Evolutionary conservation across 2,888 invertebrate genomes (phyloP), one percentile per base, ranked within the genome.

Genomic region (Drosophila stalkeri): DNA sequence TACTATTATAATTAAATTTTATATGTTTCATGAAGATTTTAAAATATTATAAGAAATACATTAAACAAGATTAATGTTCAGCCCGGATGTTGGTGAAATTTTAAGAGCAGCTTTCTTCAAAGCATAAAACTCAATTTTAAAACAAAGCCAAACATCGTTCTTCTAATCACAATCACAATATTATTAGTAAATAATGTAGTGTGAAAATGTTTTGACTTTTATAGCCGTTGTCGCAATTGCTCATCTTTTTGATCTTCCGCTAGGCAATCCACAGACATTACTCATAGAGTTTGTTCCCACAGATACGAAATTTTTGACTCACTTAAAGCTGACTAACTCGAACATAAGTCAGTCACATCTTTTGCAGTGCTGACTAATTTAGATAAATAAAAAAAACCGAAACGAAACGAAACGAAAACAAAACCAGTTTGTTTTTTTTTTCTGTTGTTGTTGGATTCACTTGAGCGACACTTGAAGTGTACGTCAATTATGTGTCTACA

Each of bases 301-400:
- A 54, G 37, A 33, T 18, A 33, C 33, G 31, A 33, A 44, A 33
- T n/a, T 44, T 77, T 77, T 70, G 76, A 75, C 51, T 79, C 80
- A 75, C 35, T 65, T 56, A 52, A 39, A 56, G 20, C 23, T 82
- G 85, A 84, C 85, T 78, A 82, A 86, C 62, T 63, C 46, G 65
- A 64, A 46, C 69, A 61, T 52, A 64, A 64, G 31, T 56, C 63
- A 57, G 80, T 76, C 52, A 44, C 64, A 66, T 80, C 76, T 76
- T 39, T 57, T 49, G 49, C 56, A 41, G 47, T 27, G 71, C 80
- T 76, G 80, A 77, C 77, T 76, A 77, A 77, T 77, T 77, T 77
- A 20, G 62, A 64, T 43, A 49, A 59, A 61, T 11, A 27, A 3
- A 44, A 51, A 11, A 37, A 14, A n/a, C 18, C 8, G 7, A 47